These are phyloP conservation scores for Okapia johnstoni DNA, from an alignment of 2,113 vertebrate species.

Conservation along the genomic window DNA sequence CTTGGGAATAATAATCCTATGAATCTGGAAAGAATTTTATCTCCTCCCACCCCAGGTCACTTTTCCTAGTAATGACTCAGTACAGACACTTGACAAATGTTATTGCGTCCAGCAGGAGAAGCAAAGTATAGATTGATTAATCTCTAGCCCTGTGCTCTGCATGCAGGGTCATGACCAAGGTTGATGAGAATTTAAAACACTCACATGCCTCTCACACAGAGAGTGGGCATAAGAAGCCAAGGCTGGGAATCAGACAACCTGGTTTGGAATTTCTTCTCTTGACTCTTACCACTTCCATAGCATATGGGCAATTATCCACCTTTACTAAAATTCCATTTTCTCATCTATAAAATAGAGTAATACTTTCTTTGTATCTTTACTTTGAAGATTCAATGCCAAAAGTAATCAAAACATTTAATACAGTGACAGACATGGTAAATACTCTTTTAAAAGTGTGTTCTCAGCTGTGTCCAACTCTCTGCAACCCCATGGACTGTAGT, in stretches of 20 bases:
- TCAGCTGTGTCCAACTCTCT: background rate
- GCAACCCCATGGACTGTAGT: background rate
- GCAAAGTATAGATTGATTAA: background rate
- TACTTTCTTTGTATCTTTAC: background rate
- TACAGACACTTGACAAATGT: too few relatives aligned
- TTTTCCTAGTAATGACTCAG: background rate
- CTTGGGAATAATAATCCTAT: background rate
- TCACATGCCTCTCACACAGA: background rate
- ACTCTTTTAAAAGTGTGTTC: background rate
- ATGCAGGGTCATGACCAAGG: background rate
- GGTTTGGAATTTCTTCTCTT: background rate
- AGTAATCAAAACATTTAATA: background rate
- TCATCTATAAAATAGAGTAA: background rate
- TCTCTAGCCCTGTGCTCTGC: background rate
- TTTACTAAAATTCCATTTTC: background rate
- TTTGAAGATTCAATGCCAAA: background rate
- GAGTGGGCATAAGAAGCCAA: background rate
- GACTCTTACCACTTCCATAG: background rate
- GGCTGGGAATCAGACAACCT: background rate
- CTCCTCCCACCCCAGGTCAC: background rate
- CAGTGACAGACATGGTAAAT: background rate
- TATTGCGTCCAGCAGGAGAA: background rate
- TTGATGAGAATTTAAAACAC: background rate
- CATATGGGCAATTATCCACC: background rate
- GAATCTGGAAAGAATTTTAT: background rate